Base-by-base conservation (phyloP, 2,888 invertebrate genomes). In the Lasioglossum morio region DNA sequence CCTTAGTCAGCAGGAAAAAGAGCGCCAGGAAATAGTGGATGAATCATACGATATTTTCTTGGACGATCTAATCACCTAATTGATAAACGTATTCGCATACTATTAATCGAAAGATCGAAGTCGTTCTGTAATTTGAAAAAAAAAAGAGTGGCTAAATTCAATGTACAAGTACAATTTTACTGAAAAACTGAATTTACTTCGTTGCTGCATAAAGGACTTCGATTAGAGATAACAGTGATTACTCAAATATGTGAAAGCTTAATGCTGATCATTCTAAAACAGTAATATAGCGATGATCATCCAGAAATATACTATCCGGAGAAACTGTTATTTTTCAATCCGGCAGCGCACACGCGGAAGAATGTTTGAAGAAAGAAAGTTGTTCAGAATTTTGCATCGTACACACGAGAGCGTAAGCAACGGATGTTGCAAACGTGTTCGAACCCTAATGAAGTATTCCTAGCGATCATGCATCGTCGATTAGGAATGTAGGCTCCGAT, bases 401-500 rank as follows among this genome's bases (percentile, higher is more conserved):
- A 66, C 34, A 30, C 30, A 19, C 37, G 34, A 34, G 16, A 37
- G 37, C 69, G 37, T 7, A 34, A 30, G 30, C 14, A 66, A 66
- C 30, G 16, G 34, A 37, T 37, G 34, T 69, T 69, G 10, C 30
- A 30, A 66, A 66, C 30, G 16, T 34, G 53, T 37, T 27, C 75
- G 57, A 60, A 8, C 30, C n/a, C 37, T 75, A 75, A 75, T 40
- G 60, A 76, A 34, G 63, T 40, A 14, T 63, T 46, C 27, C 46
- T 40, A 16, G 3, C 46, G n/a, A 34, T 27, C 57, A 40, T 57
- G 43, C 43, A 63, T 34, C 37, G 43, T 40, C 23, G 60, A 37
- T 37, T 37, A 60, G 46, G 57, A 69, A 82, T 34, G 57, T 82
- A n/a, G 30, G 27, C 60, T 40, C n/a, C 23, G 27, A 19, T 43